Evolutionary conservation across 2,888 invertebrate species (phyloP).

Genomic region (Anticlea derivata): DNA sequence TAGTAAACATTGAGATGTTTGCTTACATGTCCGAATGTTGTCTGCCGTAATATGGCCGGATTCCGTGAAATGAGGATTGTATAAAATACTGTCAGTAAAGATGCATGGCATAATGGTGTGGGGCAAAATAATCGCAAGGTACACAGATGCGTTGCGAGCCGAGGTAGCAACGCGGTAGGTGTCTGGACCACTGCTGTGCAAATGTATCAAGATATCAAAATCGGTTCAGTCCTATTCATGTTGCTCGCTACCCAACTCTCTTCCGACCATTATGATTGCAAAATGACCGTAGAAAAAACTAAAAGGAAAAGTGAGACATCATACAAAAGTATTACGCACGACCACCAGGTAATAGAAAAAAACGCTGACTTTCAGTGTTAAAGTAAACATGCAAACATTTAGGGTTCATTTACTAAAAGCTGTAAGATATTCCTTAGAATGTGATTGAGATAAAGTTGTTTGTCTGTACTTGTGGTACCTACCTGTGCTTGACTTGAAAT

Average conservation of each 20-base stretch:
- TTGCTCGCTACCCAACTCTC: slow-evolving; percentile 40
- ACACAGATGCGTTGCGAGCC: slow-evolving; percentile 44
- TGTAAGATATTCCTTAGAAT: too few species aligned
- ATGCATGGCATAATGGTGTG: slow-evolving; percentile 55
- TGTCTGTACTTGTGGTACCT: too few species aligned
- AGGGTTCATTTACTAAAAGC: too few species aligned
- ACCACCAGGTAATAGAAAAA: slow-evolving; percentile 29
- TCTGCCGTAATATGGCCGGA: slow-evolving; percentile 63
- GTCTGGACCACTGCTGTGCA: slow-evolving; percentile 63
- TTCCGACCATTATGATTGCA: slow-evolving; percentile 41
- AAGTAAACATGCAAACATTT: too few species aligned
- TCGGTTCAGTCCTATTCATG: slow-evolving; percentile 47
- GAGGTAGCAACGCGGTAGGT: slow-evolving; percentile 58
- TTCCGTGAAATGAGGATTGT: slow-evolving; percentile 74
- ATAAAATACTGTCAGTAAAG: slow-evolving; percentile 68
- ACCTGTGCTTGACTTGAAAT: too few species aligned
- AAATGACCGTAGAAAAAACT: slow-evolving; percentile 42
- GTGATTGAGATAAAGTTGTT: too few species aligned
- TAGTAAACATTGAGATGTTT: slow-evolving; percentile 84
- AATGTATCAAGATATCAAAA: slow-evolving; percentile 53
- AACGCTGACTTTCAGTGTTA: too few species aligned
- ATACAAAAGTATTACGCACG: slow-evolving; percentile 38
- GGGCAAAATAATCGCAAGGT: slow-evolving; percentile 56
- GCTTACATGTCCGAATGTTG: slow-evolving; percentile 80
- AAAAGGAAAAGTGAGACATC: slow-evolving; percentile 57